Evolutionary conservation across 2,888 invertebrate genomes (phyloP).

Genomic region (Drosophila limbata): DNA sequence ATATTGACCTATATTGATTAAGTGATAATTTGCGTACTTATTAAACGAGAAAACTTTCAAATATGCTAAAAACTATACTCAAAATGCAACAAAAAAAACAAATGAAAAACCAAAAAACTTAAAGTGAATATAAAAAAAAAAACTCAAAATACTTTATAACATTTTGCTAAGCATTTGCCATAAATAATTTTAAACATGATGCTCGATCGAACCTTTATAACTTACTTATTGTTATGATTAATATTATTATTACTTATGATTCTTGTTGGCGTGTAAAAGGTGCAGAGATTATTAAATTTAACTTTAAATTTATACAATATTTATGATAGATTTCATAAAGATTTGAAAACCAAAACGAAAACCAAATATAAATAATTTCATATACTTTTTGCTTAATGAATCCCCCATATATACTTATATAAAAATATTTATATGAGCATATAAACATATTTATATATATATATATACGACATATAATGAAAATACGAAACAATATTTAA

Average conservation of each 20-base stretch:
- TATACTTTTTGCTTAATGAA: constrained; percentile 75
- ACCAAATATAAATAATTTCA: constrained; percentile 62
- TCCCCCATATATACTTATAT: constrained; percentile 51
- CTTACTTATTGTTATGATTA: constrained; percentile 52
- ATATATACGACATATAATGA: constrained; percentile 61
- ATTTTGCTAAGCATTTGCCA: constrained; percentile 68
- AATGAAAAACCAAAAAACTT: constrained; percentile 27
- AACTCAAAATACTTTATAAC: constrained; percentile 49
- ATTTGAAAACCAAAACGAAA: constrained; percentile 32
- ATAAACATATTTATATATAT: constrained; percentile 44
- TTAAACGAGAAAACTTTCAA: constrained; percentile 65
- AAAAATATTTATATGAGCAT: constrained; percentile 48
- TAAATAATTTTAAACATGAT: constrained; percentile 47
- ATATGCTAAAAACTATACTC: constrained; percentile 72
- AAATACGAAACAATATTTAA: constrained; percentile 63
- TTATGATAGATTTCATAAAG: constrained; percentile 66
- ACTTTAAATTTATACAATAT: constrained; percentile 63
- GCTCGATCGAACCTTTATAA: constrained; percentile 47
- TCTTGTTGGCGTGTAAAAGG: constrained; percentile 64
- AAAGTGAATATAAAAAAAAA: constrained; percentile 3
- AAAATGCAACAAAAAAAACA: constrained; percentile 40
- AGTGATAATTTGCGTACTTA: constrained; percentile 77
- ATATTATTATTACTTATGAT: constrained; percentile 55
- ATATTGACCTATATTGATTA: constrained; percentile 70
- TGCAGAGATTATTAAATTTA: constrained; percentile 50